Percentiles rank a stretch among this genome's conserved stretches.
These are phyloP conservation scores for Spheniscus humboldti DNA, from an alignment of 2,797 vertebrate species.

Conservation along the genomic window DNA sequence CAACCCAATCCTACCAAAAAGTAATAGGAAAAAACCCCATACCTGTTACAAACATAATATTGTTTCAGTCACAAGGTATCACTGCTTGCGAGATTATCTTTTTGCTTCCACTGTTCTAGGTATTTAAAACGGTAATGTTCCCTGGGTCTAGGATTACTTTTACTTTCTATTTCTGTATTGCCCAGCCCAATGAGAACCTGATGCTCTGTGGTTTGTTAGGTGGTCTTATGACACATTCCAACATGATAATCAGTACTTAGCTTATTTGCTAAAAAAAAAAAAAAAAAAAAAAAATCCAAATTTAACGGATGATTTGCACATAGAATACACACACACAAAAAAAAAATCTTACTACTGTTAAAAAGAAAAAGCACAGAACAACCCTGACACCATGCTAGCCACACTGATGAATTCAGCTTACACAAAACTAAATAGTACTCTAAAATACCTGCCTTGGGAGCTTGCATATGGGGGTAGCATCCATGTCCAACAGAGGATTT, in stretches of 20 bases:
- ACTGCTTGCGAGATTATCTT: not conserved
- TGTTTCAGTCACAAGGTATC: not conserved
- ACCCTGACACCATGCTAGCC: not conserved
- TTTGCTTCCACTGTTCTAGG: not conserved
- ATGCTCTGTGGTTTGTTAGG: not conserved
- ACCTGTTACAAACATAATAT: not conserved
- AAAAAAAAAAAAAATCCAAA: not conserved
- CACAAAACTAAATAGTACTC: conserved; percentile 8
- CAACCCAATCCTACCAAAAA: not conserved
- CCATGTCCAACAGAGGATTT: conserved; percentile 81
- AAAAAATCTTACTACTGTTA: not conserved
- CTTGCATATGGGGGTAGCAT: conserved; percentile 36
- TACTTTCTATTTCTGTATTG: not conserved
- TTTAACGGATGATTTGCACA: not conserved
- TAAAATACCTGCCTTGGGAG: conserved; percentile 17
- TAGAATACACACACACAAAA: not conserved
- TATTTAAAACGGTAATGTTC: not conserved
- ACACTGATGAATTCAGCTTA: not conserved
- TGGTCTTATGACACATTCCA: not conserved
- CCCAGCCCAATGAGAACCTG: not conserved
- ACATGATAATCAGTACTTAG: too few species aligned
- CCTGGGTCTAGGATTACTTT: not conserved
- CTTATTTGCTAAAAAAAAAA: not conserved
- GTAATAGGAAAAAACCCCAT: not conserved
- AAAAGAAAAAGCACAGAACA: not conserved